A percentile compares a stretch with the other conserved stretches of the same genome.
Evolutionary conservation across 2,888 invertebrate genomes (phyloP).

Genomic region (Germaria angustata): DNA sequence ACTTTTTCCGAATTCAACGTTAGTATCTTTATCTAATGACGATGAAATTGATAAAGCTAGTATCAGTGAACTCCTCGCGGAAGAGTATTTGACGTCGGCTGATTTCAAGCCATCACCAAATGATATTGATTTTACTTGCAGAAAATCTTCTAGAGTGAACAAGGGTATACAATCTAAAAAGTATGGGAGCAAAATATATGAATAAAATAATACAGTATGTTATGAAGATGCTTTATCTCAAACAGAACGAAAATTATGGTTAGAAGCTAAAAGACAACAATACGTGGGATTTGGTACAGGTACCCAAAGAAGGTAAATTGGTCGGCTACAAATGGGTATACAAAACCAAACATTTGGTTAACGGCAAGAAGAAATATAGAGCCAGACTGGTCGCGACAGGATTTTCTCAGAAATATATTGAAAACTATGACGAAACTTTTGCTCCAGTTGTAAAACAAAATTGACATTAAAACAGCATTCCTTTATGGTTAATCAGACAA

Average conservation of each 20-base stretch:
- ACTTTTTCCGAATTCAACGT: too few relatives aligned
- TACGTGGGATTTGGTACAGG: not conserved
- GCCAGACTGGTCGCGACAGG: conserved; percentile 40
- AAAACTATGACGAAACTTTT: too few relatives aligned
- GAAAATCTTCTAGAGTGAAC: conserved; percentile 27
- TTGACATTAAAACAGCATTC: conserved; percentile 45
- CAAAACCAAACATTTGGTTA: conserved; percentile 22
- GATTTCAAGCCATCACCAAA: not conserved
- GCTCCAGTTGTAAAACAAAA: too few relatives aligned
- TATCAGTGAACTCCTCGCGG: not conserved
- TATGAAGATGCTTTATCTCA: conserved; percentile 34
- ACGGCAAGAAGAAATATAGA: conserved; percentile 23
- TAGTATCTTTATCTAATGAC: not conserved
- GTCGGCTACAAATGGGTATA: conserved; percentile 48
- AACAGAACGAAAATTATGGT: conserved; percentile 17
- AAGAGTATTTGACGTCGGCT: not conserved
- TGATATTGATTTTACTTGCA: not conserved
- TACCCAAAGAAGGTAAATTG: conserved; percentile 18
- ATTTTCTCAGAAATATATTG: conserved; percentile 41
- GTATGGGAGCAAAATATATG: conserved; percentile 12
- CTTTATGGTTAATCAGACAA: conserved; percentile 29
- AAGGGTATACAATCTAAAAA: conserved; percentile 23
- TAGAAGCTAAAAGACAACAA: conserved; percentile 17
- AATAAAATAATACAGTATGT: not conserved
- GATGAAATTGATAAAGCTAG: not conserved